These are phyloP conservation scores for Sebastes paucispinis DNA, from an alignment of 2,797 vertebrate species.

Conservation along the genomic window DNA sequence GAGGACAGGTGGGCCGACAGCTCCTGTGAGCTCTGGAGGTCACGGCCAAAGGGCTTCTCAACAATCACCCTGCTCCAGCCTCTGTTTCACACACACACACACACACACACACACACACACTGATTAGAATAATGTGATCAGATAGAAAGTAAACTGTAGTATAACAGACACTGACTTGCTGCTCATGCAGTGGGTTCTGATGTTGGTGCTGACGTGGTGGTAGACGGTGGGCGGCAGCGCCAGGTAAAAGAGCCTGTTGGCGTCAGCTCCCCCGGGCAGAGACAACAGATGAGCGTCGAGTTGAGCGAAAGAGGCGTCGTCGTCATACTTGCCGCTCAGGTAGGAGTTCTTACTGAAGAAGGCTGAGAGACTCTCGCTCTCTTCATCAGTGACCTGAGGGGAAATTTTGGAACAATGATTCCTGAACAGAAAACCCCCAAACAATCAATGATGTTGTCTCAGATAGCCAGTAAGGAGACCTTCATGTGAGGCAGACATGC, in stretches of 20 bases:
- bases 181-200: conserved; percentile 86
- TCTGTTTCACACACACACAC: conserved; percentile 61
- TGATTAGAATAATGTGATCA: not conserved
- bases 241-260: conserved; percentile 91
- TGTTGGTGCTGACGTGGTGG: conserved; percentile 86
- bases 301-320: conserved; percentile 74
- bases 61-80: conserved; percentile 93
- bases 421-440: not conserved
- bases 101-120: not conserved
- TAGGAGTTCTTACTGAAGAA: conserved; percentile 88
- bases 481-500: conserved; percentile 88
- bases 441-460: not conserved
- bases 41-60: conserved; percentile 92
- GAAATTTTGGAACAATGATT: not conserved
- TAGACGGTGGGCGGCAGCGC: conserved; percentile 91
- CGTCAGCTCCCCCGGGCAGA: conserved; percentile 79
- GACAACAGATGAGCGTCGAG: conserved; percentile 80
- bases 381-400: conserved; percentile 78
- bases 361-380: conserved; percentile 76
- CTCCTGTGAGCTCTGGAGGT: conserved; percentile 89
- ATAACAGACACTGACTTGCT: conserved; percentile 66
- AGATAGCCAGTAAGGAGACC: conserved; percentile 64
- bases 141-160: conserved; percentile 1
- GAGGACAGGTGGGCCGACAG: conserved; percentile 87
- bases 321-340: conserved; percentile 82